Base-by-base conservation (phyloP, 2,113 vertebrate species). In the Cyanoderma ruficeps region DNA sequence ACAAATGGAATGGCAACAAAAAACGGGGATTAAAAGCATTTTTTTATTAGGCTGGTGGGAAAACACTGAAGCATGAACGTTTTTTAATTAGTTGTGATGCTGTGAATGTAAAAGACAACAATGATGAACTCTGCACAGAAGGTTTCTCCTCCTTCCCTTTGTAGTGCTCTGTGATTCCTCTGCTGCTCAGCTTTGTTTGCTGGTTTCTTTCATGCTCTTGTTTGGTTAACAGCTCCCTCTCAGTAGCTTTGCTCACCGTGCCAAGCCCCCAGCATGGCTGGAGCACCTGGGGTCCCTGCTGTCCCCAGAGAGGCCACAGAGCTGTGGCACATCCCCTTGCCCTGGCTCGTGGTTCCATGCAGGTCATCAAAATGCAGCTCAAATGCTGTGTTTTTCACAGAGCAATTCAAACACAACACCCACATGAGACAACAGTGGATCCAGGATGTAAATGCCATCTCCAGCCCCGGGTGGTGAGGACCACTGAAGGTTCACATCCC, bases 341-440 rank as follows among this genome's bases (percentile, higher is more conserved):
- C 69, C n/a, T 22, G 50, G 65, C 57, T n/a, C 7, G 0, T 14
- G 46, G 28, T 5, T 87, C 7, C 0, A 11, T 8, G 44, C 46
- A 55, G 65, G 49, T 24, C 19, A 8, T 35, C 44, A 64, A 86
- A 56, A 72, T 1, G 0, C 68, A 30, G 68, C 50, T 89, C 65
- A 87, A 44, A 75, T 6, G 3, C 4, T 20, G 16, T 39, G 35
- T 39, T 85, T 59, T 55, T 13, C 17, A 3, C 35, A 39, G 35
- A 56, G 65, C 27, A n/a, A 37, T 8, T 6, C 76, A 83, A 79
- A 56, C 2, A 10, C 59, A 39, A 3, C 11, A 27, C 21, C 27
- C 11, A 0, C 39, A 2, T 1, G 10, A 35, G 65, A 49, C 1
- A 33, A 2, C 0, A 0, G 22, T 25, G 41, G 9, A 13, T 27